Percentiles rank a stretch among this genome's conserved stretches.
phyloP scores from a whole-genome alignment of 2,113 vertebrate species.

The Xiphophorus hellerii region DNA sequence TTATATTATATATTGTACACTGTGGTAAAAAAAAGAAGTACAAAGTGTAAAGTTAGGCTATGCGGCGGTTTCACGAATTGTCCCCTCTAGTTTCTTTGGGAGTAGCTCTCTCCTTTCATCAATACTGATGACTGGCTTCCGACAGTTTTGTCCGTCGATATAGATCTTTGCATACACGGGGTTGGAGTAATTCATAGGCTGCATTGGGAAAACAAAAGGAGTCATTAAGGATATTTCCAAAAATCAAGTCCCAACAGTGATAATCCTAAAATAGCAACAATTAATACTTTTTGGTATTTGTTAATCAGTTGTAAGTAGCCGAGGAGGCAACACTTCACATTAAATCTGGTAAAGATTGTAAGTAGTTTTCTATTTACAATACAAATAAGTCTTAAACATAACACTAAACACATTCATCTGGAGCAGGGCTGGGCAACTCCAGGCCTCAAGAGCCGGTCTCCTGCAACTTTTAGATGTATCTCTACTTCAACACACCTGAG shows the following conservation, averaged over 20 bases:
- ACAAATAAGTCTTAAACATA: not conserved
- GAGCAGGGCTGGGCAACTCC: not conserved
- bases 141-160: slow-evolving; percentile 95
- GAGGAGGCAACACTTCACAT: not conserved
- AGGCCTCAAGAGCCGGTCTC: too few relatives aligned
- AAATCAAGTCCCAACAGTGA: slow-evolving; percentile 2
- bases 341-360: not conserved
- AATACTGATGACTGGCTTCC: slow-evolving; percentile 95
- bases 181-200: slow-evolving; percentile 98
- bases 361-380: not conserved
- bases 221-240: not conserved
- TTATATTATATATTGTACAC: slow-evolving; percentile 88
- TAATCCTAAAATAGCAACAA: slow-evolving; percentile 24
- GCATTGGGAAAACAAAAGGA: slow-evolving; percentile 50
- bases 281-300: not conserved
- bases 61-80: slow-evolving; percentile 98
- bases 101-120: slow-evolving; percentile 99
- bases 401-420: too few relatives aligned
- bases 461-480: too few relatives aligned
- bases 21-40: slow-evolving; percentile 94
- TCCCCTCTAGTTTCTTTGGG: slow-evolving; percentile 99
- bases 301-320: not conserved
- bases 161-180: slow-evolving; percentile 99
- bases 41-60: slow-evolving; percentile 91
- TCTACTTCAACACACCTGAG: too few relatives aligned